A percentile compares a stretch with the other conserved stretches of the same genome.
Evolutionary conservation across 2,888 invertebrate genomes (phyloP).

Genomic region (Papilio elwesi): DNA sequence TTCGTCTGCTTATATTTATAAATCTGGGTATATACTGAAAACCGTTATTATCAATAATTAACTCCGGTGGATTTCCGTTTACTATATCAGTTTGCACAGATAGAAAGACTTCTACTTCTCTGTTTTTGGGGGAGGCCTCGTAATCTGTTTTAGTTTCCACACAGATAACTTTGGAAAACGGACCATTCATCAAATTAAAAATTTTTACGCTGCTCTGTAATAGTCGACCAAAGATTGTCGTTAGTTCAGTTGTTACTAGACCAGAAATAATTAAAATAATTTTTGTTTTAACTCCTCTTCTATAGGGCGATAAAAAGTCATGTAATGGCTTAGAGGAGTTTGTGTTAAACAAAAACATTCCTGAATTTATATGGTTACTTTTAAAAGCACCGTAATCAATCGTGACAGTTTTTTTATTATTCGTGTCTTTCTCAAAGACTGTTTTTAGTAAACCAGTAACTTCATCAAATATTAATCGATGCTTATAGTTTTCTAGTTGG

Average conservation of each 20-base stretch:
- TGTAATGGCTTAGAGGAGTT: constrained; percentile 91
- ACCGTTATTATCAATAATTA: constrained; percentile 95
- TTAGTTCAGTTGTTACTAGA: constrained; percentile 91
- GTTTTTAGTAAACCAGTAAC: constrained; percentile 91
- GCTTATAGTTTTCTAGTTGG: constrained; percentile 91
- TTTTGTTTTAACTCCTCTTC: constrained; percentile 81
- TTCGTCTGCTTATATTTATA: constrained; percentile 90
- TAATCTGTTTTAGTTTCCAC: constrained; percentile 93
- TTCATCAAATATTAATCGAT: constrained; percentile 92
- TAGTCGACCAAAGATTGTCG: constrained; percentile 90
- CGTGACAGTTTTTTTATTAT: constrained; percentile 58
- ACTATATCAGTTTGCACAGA: constrained; percentile 92
- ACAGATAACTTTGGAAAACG: constrained; percentile 88
- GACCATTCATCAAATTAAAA: constrained; percentile 87
- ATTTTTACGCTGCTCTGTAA: constrained; percentile 91
- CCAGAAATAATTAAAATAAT: constrained; percentile 92
- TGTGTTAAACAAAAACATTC: constrained; percentile 97
- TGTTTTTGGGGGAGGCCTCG: constrained; percentile 91
- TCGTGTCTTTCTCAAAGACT: constrained; percentile 85
- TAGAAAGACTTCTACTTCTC: constrained; percentile 95
- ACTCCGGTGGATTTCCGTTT: constrained; percentile 90
- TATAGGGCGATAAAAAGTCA: constrained; percentile 89
- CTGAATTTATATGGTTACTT: constrained; percentile 94
- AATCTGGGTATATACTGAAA: constrained; percentile 92
- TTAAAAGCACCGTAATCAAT: constrained; percentile 93